These are phyloP conservation scores for Rhingia campestris DNA, from an alignment of 2,888 invertebrate species.

Conservation along the genomic window DNA sequence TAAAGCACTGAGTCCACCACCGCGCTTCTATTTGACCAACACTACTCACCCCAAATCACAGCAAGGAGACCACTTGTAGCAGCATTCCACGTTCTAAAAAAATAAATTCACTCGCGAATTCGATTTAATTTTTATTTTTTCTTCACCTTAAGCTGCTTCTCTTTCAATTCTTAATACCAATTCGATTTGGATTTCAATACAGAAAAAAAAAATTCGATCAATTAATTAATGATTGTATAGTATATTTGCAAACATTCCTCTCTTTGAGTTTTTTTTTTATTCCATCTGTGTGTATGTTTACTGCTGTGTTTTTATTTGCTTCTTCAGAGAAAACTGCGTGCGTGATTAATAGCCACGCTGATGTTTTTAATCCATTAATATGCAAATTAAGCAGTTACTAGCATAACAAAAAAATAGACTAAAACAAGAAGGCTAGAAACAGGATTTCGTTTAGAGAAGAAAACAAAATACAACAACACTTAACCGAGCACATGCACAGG, in stretches of 20 bases:
- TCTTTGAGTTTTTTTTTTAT: conserved; percentile 17
- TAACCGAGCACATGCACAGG: conserved; percentile 26
- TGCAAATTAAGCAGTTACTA: conserved; percentile 66
- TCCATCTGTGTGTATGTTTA: conserved; percentile 8
- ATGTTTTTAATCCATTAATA: conserved; percentile 72
- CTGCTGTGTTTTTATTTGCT: conserved; percentile 41
- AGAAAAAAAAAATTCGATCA: conserved; percentile 46
- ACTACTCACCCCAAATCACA: conserved; percentile 61
- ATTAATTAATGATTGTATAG: conserved; percentile 38
- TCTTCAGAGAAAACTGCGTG: conserved; percentile 66
- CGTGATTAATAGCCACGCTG: conserved; percentile 68
- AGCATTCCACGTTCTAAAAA: conserved; percentile 59
- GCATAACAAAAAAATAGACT: conserved; percentile 7
- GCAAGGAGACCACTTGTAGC: conserved; percentile 41
- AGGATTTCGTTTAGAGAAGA: conserved; percentile 47
- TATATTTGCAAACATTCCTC: conserved; percentile 40
- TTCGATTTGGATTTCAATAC: conserved; percentile 16
- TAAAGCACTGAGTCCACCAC: neutral
- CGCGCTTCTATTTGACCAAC: neutral
- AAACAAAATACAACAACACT: conserved; percentile 11
- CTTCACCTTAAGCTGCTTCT: conserved; percentile 42
- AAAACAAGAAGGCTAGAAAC: conserved; percentile 43
- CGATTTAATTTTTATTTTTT: conserved; percentile 3
- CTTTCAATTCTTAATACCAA: conserved; percentile 32
- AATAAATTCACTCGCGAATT: conserved; percentile 26